phyloP scores from a whole-genome alignment of 2,888 invertebrate genomes.

The Gastrophysa polygoni region DNA sequence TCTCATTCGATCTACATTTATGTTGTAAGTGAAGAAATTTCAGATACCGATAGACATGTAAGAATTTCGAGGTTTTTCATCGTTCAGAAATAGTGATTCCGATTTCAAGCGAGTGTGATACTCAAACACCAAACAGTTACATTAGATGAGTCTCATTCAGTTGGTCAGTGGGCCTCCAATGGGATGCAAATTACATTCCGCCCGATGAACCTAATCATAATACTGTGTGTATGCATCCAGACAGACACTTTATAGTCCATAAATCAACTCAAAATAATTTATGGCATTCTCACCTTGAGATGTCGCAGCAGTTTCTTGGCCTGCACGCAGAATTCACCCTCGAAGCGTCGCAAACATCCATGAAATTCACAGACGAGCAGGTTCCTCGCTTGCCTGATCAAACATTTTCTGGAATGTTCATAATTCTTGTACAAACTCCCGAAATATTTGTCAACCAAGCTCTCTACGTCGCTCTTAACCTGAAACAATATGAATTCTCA shows the following conservation, averaged over 20 bases:
- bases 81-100: too few species aligned
- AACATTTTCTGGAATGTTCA: conserved; percentile 63
- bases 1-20: too few species aligned
- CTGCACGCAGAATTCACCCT: conserved; percentile 67
- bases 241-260: not conserved
- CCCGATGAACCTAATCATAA: not conserved
- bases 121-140: too few species aligned
- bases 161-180: too few species aligned
- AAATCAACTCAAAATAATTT: not conserved
- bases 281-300: conserved; percentile 58
- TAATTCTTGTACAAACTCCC: conserved; percentile 69
- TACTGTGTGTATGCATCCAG: not conserved
- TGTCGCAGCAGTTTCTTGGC: conserved; percentile 64
- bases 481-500: conserved; percentile 46
- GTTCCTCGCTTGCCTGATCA: conserved; percentile 73
- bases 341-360: conserved; percentile 68
- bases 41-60: too few species aligned
- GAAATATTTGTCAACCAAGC: conserved; percentile 67
- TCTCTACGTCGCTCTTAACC: conserved; percentile 56
- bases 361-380: conserved; percentile 70
- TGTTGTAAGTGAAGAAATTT: too few species aligned
- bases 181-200: not conserved
- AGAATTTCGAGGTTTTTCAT: too few species aligned
- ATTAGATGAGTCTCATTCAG: too few species aligned
- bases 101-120: too few species aligned